Conservation (phyloP, 1,140 invertebrate genomes). For the Heliconius hewitsoni region DNA sequence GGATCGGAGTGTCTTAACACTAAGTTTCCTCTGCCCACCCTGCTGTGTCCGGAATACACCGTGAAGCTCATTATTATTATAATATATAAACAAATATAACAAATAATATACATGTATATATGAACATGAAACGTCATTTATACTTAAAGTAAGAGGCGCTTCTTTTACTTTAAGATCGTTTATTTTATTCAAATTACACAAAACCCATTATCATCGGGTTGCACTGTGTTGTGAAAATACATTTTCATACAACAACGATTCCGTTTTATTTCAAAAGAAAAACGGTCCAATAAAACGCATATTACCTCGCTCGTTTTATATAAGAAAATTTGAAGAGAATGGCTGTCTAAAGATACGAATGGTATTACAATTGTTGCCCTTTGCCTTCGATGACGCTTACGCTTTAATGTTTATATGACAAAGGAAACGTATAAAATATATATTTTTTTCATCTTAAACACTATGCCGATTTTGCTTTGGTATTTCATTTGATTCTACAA, state of each 20-base stretch:
- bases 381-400: constrained; percentile 53
- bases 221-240: constrained; percentile 42
- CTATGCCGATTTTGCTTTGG: neutral
- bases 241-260: constrained; percentile 59
- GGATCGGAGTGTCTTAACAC: too few species aligned
- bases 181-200: constrained; percentile 42
- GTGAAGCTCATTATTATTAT: too few species aligned
- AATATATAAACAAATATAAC: neutral
- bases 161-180: constrained; percentile 14
- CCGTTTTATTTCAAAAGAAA: constrained; percentile 62
- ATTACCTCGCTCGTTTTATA: constrained; percentile 61
- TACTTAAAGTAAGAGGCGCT: neutral
- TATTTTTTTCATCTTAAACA: constrained; percentile 52
- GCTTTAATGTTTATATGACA: constrained; percentile 52
- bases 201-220: constrained; percentile 42
- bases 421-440: constrained; percentile 63
- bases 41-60: too few species aligned
- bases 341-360: constrained; percentile 54
- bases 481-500: neutral
- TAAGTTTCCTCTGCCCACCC: too few species aligned
- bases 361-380: constrained; percentile 61
- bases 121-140: neutral
- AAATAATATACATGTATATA: neutral
- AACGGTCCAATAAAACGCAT: constrained; percentile 66
- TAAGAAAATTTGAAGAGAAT: constrained; percentile 67